Evolutionary conservation across 2,888 invertebrate genomes (phyloP).

Genomic region (Amblyteles armatorius): DNA sequence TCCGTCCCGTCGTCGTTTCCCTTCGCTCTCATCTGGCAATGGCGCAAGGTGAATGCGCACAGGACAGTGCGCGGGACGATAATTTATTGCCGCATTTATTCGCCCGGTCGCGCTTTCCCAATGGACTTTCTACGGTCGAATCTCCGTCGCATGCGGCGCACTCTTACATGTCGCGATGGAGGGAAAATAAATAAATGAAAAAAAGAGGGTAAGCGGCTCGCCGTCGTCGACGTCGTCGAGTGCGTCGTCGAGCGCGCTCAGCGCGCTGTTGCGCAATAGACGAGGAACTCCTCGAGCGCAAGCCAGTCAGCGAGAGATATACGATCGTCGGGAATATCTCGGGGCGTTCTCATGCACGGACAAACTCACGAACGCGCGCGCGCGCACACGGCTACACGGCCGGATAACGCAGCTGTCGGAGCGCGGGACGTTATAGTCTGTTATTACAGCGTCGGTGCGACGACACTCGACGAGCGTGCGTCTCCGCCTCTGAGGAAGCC

Average conservation of each 20-base stretch:
- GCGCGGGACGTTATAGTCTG: slow-evolving; percentile 37
- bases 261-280: slow-evolving; percentile 48
- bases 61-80: slow-evolving; percentile 72
- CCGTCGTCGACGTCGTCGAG: slow-evolving; percentile 30
- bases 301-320: slow-evolving; percentile 71
- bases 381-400: slow-evolving; percentile 46
- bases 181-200: background rate
- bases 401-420: slow-evolving; percentile 50
- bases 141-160: slow-evolving; percentile 33
- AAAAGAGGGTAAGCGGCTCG: background rate
- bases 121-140: slow-evolving; percentile 82
- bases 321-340: slow-evolving; percentile 73
- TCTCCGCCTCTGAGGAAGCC: slow-evolving; percentile 11
- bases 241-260: slow-evolving; percentile 41
- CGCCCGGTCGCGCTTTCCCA: slow-evolving; percentile 82
- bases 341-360: slow-evolving; percentile 60
- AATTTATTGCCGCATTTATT: slow-evolving; percentile 82
- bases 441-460: slow-evolving; percentile 43
- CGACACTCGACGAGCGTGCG: slow-evolving; percentile 18
- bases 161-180: background rate
- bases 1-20: background rate
- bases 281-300: slow-evolving; percentile 26
- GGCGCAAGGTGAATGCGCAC: slow-evolving; percentile 67
- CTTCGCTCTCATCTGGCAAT: slow-evolving; percentile 53
- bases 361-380: slow-evolving; percentile 35